Percentiles rank a stretch among this genome's conserved stretches.
Conservation (phyloP, 2,888 invertebrate genomes). For the Cataglyphis cursor region DNA sequence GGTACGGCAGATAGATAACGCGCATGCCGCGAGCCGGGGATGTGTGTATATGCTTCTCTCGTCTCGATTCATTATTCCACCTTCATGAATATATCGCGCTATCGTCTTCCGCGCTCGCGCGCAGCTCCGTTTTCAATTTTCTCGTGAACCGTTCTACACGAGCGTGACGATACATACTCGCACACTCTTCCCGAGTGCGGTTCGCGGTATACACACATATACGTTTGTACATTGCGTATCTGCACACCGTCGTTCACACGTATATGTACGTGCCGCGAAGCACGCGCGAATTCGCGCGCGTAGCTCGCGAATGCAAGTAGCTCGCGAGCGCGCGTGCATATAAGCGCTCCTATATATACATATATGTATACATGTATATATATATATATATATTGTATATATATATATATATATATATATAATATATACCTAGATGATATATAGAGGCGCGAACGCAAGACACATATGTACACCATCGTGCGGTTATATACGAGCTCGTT, state of each 20-base stretch:
- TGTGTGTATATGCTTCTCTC: constrained; percentile 23
- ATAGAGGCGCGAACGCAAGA: constrained; percentile 2
- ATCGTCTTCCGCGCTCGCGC: constrained; percentile 71
- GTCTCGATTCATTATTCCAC: constrained; percentile 65
- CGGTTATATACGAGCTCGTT: constrained; percentile 20
- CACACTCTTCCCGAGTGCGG: constrained; percentile 10
- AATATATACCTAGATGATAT: neutral
- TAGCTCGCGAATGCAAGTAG: constrained; percentile 13
- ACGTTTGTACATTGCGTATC: neutral
- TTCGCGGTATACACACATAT: neutral
- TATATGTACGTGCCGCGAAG: neutral
- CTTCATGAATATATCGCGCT: constrained; percentile 59
- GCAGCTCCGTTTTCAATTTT: constrained; percentile 76
- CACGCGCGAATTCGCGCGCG: constrained; percentile 26
- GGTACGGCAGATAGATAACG: constrained; percentile 52
- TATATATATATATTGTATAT: constrained; percentile 2
- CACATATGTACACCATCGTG: constrained; percentile 5
- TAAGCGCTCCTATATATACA: neutral
- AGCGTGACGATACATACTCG: constrained; percentile 63
- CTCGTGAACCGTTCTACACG: constrained; percentile 67
- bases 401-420: neutral
- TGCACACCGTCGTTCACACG: neutral
- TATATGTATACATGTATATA: too few species aligned
- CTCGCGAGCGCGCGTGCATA: neutral
- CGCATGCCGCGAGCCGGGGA: constrained; percentile 17